phyloP scores from a whole-genome alignment of 2,113 vertebrate genomes.

The Eptatretus burgeri region DNA sequence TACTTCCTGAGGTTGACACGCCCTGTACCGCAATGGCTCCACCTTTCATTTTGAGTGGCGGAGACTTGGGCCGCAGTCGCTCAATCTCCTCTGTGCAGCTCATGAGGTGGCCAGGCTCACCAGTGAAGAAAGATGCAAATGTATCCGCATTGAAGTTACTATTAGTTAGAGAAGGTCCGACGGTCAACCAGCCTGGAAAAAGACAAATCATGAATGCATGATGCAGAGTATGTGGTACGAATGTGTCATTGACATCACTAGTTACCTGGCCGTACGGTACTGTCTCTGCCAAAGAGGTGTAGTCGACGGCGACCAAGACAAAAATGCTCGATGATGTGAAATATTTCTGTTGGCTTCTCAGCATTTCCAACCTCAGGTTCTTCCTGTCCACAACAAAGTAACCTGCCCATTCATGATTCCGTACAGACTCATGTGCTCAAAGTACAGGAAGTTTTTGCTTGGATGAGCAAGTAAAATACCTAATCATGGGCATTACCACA shows the following conservation, averaged over 20 bases:
- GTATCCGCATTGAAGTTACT: slow-evolving; percentile 81
- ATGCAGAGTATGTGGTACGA: background rate
- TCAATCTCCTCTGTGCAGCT: slow-evolving; percentile 91
- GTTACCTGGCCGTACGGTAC: slow-evolving; percentile 67
- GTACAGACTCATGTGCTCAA: no score
- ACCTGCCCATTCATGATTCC: no score
- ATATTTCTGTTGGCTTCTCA: slow-evolving; percentile 91
- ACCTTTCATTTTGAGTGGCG: slow-evolving; percentile 49
- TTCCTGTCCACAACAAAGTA: no score
- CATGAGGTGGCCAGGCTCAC: slow-evolving; percentile 29
- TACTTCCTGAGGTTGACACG: no score
- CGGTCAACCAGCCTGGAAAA: slow-evolving; percentile 59
- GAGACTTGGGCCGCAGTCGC: slow-evolving; percentile 71
- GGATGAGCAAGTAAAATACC: no score
- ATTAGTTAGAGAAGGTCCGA: slow-evolving; percentile 80
- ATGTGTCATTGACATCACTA: background rate
- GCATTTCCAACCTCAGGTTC: slow-evolving; percentile 91
- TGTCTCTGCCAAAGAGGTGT: slow-evolving; percentile 77
- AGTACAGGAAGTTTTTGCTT: no score
- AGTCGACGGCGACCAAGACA: slow-evolving; percentile 62
- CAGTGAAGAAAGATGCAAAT: slow-evolving; percentile 43
- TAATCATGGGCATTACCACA: no score
- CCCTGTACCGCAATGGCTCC: slow-evolving; percentile 11
- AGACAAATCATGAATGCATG: background rate
- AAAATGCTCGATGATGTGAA: slow-evolving; percentile 93